phyloP scores from a whole-genome alignment of 64 coral and sea anemone species.

The Hydrozoanthus tunicans region DNA sequence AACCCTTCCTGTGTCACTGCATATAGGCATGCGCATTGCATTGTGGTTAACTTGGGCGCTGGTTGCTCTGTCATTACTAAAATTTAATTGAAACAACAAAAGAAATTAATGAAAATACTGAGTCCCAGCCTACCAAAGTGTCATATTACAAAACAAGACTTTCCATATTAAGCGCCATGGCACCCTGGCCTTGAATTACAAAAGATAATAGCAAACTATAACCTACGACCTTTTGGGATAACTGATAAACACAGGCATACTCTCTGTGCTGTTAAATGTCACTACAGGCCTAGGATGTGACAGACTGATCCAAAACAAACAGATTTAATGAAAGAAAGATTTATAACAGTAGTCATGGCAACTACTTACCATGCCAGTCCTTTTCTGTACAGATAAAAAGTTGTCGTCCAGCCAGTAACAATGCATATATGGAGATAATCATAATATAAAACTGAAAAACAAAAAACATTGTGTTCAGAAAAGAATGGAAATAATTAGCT shows the following conservation, averaged over 20 bases:
- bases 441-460: constrained; percentile 95
- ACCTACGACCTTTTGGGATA: no score
- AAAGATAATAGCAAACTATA: no score
- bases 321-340: neutral
- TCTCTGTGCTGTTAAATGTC: no score
- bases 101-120: neutral
- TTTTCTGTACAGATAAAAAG: constrained; percentile 84
- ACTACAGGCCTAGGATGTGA: no score
- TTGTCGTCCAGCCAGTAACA: constrained; percentile 77
- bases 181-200: no score
- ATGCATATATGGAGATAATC: constrained; percentile 86
- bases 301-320: no score
- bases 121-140: no score
- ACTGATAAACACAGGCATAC: no score
- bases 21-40: constrained; percentile 45
- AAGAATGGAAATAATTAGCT: no score
- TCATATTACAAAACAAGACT: no score
- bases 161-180: no score
- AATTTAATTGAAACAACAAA: constrained; percentile 39
- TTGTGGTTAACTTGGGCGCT: constrained; percentile 19
- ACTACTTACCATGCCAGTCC: constrained; percentile 82
- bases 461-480: neutral
- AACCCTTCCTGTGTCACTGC: constrained; percentile 27
- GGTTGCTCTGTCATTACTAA: constrained; percentile 13
- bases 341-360: neutral